Evolutionary conservation across 2,113 vertebrate species (phyloP), one percentile per base, ranked within the genome.

Genomic region (Marcusenius ussheri): DNA sequence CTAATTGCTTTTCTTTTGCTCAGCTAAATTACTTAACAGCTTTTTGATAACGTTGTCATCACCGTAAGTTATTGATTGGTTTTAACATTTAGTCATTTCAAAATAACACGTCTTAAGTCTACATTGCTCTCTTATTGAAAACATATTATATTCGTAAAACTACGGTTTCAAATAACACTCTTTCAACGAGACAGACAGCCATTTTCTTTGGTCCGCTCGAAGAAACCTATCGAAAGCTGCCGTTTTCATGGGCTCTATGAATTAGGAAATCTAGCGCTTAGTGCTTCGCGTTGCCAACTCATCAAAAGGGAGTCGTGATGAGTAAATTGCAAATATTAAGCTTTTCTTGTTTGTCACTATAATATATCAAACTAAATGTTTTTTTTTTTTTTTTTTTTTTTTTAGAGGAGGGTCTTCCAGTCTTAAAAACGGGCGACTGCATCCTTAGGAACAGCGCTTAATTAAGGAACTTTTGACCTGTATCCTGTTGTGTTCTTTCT

Each of bases 191-290:
- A 88, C 90, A 92, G 93, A 95, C 94, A 95, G 95, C 93, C 92
- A 95, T 95, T 95, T 95, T 96, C 94, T 93, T 47, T 91, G 90
- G 83, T 92, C 91, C 88, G 83, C 86, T 92, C 90, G 70, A 91
- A 87, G 91, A 90, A 92, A 90, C 90, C 88, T 86, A 80, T 87
- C 77, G 88, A 92, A 89, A 92, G 92, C 92, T 42, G 53, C 66
- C 93, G 90, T 88, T 90, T 91, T 91, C 90, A 87, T 87, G 91
- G 91, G 84, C 74, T 91, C 35, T 53, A 58, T 88, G 90, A 85
- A 89, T 84, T 89, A 93, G 92, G 93, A 95, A 95, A 89, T 83
- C 70, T 3, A 31, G 70, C 47, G 45, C 70, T 49, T 27, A 47
- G 45, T 70, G 88, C 46, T 47, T 50, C 31, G 62, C 62, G 66